Conservation (phyloP, 2,888 invertebrate species). For the Lycia hirtaria region DNA sequence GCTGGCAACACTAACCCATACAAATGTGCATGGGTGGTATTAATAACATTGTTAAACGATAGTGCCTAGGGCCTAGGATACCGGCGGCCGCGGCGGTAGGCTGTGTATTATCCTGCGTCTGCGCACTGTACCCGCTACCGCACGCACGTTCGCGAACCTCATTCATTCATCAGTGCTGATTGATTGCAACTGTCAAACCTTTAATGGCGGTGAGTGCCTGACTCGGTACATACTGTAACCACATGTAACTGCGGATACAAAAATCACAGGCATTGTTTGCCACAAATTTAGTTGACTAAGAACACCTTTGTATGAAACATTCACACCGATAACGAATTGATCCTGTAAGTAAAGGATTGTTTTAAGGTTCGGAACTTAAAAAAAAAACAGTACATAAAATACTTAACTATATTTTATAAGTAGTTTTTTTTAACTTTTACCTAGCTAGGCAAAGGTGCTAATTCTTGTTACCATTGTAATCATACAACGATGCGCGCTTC, state of each 20-base stretch:
- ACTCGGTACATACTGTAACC: conserved; percentile 53
- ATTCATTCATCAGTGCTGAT: conserved; percentile 82
- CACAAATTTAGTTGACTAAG: no score
- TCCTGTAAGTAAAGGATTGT: no score
- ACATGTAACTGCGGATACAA: conserved; percentile 13
- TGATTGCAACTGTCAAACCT: conserved; percentile 84
- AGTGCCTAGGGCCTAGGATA: conserved; percentile 24
- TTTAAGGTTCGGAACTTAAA: no score
- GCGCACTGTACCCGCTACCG: conserved; percentile 62
- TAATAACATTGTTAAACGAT: conserved; percentile 37
- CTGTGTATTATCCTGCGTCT: conserved; percentile 24
- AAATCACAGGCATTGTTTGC: no score
- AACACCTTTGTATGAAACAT: no score
- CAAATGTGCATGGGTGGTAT: conserved; percentile 62
- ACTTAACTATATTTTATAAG: no score
- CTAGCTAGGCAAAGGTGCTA: no score
- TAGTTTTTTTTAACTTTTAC: no score
- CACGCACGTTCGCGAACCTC: conserved; percentile 70
- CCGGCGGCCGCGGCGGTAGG: background rate
- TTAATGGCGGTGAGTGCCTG: conserved; percentile 80
- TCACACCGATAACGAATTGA: no score
- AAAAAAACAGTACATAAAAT: no score
- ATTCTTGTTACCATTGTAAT: no score
- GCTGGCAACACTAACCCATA: conserved; percentile 36
- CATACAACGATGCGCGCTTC: no score